Base-by-base conservation (phyloP, 53 echinoderm and acorn worm species). In the Holothuria leucospilota region DNA sequence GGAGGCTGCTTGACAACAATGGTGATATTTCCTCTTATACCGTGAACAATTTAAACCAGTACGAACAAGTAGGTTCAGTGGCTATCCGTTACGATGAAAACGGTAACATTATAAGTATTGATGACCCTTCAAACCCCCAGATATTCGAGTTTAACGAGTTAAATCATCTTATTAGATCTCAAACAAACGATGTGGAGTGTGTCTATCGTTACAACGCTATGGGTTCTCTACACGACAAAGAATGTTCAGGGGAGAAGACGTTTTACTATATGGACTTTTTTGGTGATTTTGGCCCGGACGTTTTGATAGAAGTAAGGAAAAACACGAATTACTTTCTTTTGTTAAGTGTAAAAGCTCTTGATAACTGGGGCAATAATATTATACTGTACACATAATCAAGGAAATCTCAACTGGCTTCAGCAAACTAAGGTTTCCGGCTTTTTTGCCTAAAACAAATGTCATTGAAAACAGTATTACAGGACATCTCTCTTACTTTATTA, bases 41-140 rank as follows among this genome's bases (percentile, higher is more conserved):
- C 7, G 70, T 69, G 13, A 90, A 90, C 52, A 86, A 69, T 59
- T 79, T 90, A 6, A 90, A 86, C 39, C 86, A 90, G 52, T 90
- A 90, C 27, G 21, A 34, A 72, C 75, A 62, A 53, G 62, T 71
- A 24, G 90, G 90, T 29, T 70, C 79, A 41, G 41, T 59, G 39
- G 51, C 52, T 68, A 39, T 79, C 41, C 28, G 20, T 29, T 51
- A 90, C 63, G 90, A 90, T 49, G 42, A 56, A 39, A 85, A 61
- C 52, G 90, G 90, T 13, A 90, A 90, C 56, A 56, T 78, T 1
- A 30, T 79, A 25, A 59, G 77, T 40, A 80, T 90, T 51, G 65
- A 78, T 13, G 61, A 86, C 38, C 9, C 79, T 46, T 49, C 61
- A 15, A 51, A 38, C 39, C 42, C 72, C 18, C 69, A 56, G 6